Percentiles rank a stretch among this genome's conserved stretches.
Conservation (phyloP, 2,797 vertebrate species). For the Sebastes aleutianus region DNA sequence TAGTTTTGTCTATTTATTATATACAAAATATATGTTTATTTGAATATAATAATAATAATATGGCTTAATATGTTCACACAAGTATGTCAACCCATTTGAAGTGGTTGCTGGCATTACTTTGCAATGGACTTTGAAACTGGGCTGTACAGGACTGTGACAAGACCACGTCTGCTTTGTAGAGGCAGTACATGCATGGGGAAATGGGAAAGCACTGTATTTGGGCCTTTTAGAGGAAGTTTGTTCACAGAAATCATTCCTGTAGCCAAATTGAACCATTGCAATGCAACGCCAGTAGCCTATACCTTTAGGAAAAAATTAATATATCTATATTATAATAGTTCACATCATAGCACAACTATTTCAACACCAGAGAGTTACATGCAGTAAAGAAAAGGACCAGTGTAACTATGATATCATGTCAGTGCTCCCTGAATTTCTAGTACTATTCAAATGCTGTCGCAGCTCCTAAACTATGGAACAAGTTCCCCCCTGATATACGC, state of each 20-base stretch:
- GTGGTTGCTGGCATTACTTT: neutral
- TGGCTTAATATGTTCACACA: neutral
- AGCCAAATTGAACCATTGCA: neutral
- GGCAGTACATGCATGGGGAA: neutral
- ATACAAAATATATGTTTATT: neutral
- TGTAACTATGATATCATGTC: neutral
- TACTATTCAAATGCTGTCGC: neutral
- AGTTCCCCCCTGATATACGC: no score
- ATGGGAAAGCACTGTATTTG: neutral
- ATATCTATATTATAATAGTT: neutral
- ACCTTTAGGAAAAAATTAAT: no score
- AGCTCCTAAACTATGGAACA: no score
- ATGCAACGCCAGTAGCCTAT: neutral
- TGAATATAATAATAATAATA: neutral
- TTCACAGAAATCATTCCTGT: neutral
- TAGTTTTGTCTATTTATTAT: neutral
- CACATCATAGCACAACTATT: neutral
- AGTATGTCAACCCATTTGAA: neutral
- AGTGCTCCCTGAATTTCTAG: neutral
- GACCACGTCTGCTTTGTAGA: neutral
- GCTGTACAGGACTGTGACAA: neutral
- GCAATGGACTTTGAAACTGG: conserved; percentile 3
- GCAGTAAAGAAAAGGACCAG: neutral
- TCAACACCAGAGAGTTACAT: neutral
- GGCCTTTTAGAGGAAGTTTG: neutral